Evolutionary conservation across 2,888 invertebrate species (phyloP), one percentile per base, ranked within the genome.

Genomic region (Augochlorella aurata): DNA sequence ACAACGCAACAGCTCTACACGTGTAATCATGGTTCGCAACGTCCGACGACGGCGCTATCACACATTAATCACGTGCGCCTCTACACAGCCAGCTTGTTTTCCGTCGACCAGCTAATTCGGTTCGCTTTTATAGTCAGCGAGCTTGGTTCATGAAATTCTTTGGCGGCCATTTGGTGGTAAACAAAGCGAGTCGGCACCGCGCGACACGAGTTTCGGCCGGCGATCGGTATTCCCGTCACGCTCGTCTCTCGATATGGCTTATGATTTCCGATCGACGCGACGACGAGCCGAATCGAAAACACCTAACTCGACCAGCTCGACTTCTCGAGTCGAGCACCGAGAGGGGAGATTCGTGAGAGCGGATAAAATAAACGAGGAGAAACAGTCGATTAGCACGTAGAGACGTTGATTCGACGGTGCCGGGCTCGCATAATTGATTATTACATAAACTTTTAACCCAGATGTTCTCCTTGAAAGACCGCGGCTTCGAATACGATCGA

Each of bases 1-100:
- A 74, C 85, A 72, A 45, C 88, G 86, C 85, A 86, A 76, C 82
- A 87, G 58, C 71, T 69, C 72, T 85, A 73, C 86, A 82, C 88
- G 88, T 81, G 83, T 44, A 68, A 21, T 49, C 65, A 21, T 52
- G 14, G 49, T 29, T 49, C 61, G 21, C 65, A 73, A 16, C 45
- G 38, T 47, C 18, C 21, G 45, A 77, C 70, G 66, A 74, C 58
- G 47, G 10, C 16, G 38, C 68, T 58, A 67, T 71, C 82, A 82
- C 52, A 69, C 70, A 50, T n/a, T 45, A 29, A 66, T 45, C 61
- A 10, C 68, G 67, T 71, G 72, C 63, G n/a, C 68, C 65, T 49
- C 54, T 49, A 44, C 74, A 47, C 65, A 45, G 68, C 47, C 72
- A 82, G 67, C 82, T 58, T 70, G 58, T 4, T 70, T 81, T 61